A percentile compares a stretch with the other conserved stretches of the same genome.
These are phyloP conservation scores for Pheosia tremula DNA, from an alignment of 2,888 invertebrate genomes.

Conservation along the genomic window DNA sequence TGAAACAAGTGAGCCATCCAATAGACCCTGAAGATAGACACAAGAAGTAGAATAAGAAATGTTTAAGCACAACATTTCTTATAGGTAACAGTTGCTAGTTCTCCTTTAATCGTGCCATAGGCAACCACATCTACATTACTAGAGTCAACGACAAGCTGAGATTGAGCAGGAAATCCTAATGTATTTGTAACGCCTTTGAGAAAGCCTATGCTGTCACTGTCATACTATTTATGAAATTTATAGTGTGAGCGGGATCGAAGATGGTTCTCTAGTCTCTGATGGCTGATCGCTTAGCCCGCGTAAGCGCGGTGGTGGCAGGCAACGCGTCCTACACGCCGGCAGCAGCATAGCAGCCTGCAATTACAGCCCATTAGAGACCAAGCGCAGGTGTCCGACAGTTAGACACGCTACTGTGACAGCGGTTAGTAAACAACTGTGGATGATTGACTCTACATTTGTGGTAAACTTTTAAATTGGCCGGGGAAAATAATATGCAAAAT, in stretches of 20 bases:
- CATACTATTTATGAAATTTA: too few relatives aligned
- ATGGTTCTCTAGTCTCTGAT: not conserved
- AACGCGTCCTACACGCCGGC: slow-evolving; percentile 53
- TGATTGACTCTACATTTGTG: not conserved
- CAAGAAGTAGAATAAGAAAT: too few relatives aligned
- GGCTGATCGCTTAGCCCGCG: slow-evolving; percentile 20
- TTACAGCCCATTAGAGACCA: slow-evolving; percentile 67
- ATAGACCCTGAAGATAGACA: too few relatives aligned
- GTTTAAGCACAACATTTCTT: too few relatives aligned
- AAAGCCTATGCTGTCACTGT: too few relatives aligned
- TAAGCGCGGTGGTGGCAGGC: slow-evolving; percentile 55
- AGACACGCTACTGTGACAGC: slow-evolving; percentile 71
- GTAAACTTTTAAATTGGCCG: not conserved
- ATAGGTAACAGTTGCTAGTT: too few relatives aligned
- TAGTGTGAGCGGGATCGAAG: too few relatives aligned
- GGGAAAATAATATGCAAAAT: not conserved
- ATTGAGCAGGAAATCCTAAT: too few relatives aligned
- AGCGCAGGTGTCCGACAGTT: slow-evolving; percentile 70
- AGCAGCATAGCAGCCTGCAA: slow-evolving; percentile 55
- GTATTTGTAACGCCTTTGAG: too few relatives aligned
- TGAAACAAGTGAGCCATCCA: too few relatives aligned
- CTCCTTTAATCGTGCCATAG: too few relatives aligned
- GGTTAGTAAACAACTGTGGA: slow-evolving; percentile 3
- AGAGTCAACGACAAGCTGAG: not conserved
- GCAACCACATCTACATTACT: too few relatives aligned